Conservation (phyloP, 2,888 invertebrate genomes). For the Stomorhina lunata region DNA sequence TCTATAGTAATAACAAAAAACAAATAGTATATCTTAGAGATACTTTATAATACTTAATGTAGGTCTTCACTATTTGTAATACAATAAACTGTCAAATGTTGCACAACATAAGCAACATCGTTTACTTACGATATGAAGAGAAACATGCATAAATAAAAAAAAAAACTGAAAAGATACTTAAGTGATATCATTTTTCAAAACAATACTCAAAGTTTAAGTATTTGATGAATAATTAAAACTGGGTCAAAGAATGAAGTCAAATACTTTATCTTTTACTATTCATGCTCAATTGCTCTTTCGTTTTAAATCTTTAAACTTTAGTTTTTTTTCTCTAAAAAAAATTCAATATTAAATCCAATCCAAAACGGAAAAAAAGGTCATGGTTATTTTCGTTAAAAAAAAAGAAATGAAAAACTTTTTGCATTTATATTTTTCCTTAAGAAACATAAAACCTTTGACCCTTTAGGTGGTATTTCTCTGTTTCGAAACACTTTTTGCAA, state of each 20-base stretch:
- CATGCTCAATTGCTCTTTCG: background rate
- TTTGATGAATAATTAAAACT: constrained; percentile 54
- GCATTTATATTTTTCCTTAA: constrained; percentile 2
- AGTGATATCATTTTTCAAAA: constrained; percentile 52
- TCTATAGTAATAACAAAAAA: background rate
- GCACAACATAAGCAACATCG: constrained; percentile 20
- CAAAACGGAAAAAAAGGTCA: constrained; percentile 46
- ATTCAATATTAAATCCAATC: background rate
- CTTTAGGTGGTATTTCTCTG: constrained; percentile 45
- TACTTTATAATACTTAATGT: background rate
- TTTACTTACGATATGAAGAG: background rate
- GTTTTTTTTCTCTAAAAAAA: background rate
- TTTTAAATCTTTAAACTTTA: constrained; percentile 25
- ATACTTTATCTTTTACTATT: background rate
- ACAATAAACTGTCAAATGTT: constrained; percentile 44
- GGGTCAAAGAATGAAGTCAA: constrained; percentile 43
- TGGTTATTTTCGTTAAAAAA: constrained; percentile 29
- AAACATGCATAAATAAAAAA: background rate
- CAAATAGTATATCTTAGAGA: constrained; percentile 2
- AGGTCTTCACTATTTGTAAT: constrained; percentile 8
- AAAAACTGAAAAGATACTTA: background rate
- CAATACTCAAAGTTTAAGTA: constrained; percentile 35
- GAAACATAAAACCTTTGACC: constrained; percentile 54
- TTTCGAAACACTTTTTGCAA: constrained; percentile 1
- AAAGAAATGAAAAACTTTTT: background rate